Base-by-base conservation (phyloP, 2,797 vertebrate genomes). In the Philypnodon macrostomus region DNA sequence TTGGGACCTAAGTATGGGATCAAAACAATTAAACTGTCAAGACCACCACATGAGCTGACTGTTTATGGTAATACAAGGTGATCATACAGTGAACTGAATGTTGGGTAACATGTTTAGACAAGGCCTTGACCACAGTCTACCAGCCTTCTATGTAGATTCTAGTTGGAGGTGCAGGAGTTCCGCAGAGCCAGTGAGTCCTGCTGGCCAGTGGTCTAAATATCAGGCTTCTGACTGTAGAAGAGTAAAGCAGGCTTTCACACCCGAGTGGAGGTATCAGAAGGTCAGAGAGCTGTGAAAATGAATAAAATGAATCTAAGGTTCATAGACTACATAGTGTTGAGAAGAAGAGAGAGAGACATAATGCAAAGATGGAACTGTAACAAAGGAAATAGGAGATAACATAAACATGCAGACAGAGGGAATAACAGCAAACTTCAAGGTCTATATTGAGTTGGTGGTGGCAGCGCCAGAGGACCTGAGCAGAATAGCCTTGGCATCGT, bases 401-500 rank as follows among this genome's bases (percentile, higher is more conserved):
- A 64, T 57, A 64, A 26, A 49, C 2, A 45, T 59, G 50, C 40
- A 48, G 58, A 69, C 42, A 49, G 47, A 65, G 67, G 67, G 61
- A 76, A 75, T 54, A 71, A 55, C 57, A 75, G 42, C 26, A 23
- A 73, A 68, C 72, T 75, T 85, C 76, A 78, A 75, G 78, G 78
- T 81, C 75, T 70, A 58, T 79, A 78, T 74, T 73, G 83, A 80
- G 73, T 75, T 75, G 77, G 75, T 52, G 51, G 66, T 83, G 73
- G 80, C 77, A 70, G 78, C 49, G 59, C 72, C 86, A 80, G 76
- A 80, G 80, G 79, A 85, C 77, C 71, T 77, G 75, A 81, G 70
- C 64, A 79, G 75, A 82, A 79, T 70, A 79, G 80, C 80, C 77
- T 80, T 79, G 75, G 73, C 73, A 80, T 85, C 29, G 66, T 75